Conservation (phyloP, 2,113 vertebrate species). For the Dermatemys mawii region DNA sequence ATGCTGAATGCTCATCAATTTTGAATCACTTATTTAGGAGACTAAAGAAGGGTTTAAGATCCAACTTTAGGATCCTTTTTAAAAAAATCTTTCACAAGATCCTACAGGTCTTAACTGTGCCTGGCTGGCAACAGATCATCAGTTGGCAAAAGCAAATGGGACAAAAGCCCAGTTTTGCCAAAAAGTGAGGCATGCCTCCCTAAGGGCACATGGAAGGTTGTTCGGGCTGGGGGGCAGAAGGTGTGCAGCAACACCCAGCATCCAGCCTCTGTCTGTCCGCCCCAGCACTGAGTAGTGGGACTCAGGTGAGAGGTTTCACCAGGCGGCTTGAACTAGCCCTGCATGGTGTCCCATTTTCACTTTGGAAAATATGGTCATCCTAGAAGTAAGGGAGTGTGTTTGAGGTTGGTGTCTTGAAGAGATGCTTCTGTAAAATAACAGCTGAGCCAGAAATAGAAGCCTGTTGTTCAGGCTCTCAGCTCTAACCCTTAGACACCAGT, state of each 20-base stretch:
- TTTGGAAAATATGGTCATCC: not conserved
- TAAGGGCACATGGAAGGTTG: not conserved
- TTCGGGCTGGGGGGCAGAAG: no score
- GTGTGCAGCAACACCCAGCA: not conserved
- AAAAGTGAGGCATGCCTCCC: not conserved
- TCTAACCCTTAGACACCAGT: not conserved
- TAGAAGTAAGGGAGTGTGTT: not conserved
- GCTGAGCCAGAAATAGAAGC: not conserved
- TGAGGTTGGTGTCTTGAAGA: not conserved
- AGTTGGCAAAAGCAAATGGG: not conserved
- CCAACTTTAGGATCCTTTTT: accelerated
- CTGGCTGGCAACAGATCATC: not conserved
- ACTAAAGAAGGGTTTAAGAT: not conserved
- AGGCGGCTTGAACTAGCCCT: not conserved
- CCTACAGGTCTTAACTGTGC: not conserved
- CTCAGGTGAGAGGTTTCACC: not conserved
- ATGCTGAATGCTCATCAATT: accelerated
- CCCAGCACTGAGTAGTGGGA: not conserved
- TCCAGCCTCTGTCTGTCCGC: not conserved
- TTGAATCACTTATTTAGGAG: not conserved
- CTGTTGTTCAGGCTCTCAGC: not conserved
- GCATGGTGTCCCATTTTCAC: not conserved
- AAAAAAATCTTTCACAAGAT: not conserved
- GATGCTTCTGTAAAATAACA: not conserved
- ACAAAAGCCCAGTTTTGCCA: not conserved